Base-by-base conservation (phyloP, 92 coral and sea anemone species). In the Diadumene lineata region DNA sequence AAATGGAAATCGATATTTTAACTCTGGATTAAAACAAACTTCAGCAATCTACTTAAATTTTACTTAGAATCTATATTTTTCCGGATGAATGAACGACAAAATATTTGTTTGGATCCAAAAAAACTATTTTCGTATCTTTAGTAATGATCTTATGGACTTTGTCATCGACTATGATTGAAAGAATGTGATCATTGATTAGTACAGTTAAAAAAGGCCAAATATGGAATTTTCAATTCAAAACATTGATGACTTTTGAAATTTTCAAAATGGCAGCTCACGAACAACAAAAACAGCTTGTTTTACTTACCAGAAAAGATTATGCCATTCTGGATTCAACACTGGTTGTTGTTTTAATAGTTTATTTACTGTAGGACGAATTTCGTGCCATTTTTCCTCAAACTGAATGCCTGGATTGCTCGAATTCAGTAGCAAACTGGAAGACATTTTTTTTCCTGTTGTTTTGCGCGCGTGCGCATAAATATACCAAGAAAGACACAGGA, bases 381-480 rank as follows among this genome's bases (percentile, higher is more conserved):
- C 91, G 70, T 87, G 96, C 98, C 98, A 94, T 92, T 92, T 94
- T 58, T 86, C 97, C 63, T 86, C 96, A 72, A 94, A 94, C 80
- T 94, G 97, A 29, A 82, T 87, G 38, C 86, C 89, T 55, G 97
- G 82, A 75, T 82, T 88, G 71, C 79, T 91, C 24, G 90, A 51
- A 76, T 74, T 86, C 64, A 86, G 84, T 38, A 91, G 87, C 30
- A 88, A 74, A 64, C 88, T 66, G 17, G 22, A 7, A 43, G 66
- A 72, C 66, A 56, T 72, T 72, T 72, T 50, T 72, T 27, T 31
- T 30, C 43, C 21, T 1, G 19, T 31, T 62, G 43, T 4, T 28
- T 2, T 1, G 13, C 15, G 68, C 68, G 68, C 68, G 17, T 62
- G 68, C 68, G 68, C 68, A 62, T 13, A 62, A 21, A 25, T 38